Evolutionary conservation across 2,113 vertebrate species (phyloP).

Genomic region (Stegastes partitus): DNA sequence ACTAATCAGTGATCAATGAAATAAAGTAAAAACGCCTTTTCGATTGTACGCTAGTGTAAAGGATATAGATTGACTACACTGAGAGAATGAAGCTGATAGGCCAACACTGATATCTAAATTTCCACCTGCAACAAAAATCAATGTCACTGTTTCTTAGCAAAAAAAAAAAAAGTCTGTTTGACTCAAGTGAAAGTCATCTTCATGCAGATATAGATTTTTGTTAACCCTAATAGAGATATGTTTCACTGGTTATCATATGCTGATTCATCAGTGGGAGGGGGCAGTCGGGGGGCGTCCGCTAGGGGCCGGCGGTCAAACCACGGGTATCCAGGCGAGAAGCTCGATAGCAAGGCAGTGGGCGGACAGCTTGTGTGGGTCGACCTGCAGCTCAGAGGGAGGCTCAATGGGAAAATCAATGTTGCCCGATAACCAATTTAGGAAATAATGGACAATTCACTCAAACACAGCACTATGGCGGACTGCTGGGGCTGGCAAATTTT

Average conservation of each 20-base stretch:
- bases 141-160: not conserved
- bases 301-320: constrained; percentile 31
- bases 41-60: constrained; percentile 26
- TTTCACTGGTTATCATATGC: constrained; percentile 37
- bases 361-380: constrained; percentile 60
- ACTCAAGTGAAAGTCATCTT: not conserved
- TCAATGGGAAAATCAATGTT: constrained; percentile 78
- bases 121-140: constrained; percentile 35
- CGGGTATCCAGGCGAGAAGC: constrained; percentile 67
- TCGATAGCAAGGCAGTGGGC: constrained; percentile 61
- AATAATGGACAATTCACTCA: constrained; percentile 77
- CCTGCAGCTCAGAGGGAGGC: constrained; percentile 62
- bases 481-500: constrained; percentile 43
- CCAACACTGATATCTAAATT: constrained; percentile 37
- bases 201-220: not conserved
- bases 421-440: constrained; percentile 76
- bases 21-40: constrained; percentile 21
- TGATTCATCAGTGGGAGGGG: constrained; percentile 60
- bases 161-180: not conserved
- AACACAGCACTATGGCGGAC: constrained; percentile 52
- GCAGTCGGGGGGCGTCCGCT: not conserved
- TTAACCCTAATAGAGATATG: constrained; percentile 60
- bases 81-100: constrained; percentile 17
- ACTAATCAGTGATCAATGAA: constrained; percentile 53
- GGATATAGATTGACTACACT: constrained; percentile 18